phyloP scores from a whole-genome alignment of 2,113 vertebrate species.

The Perca fluviatilis region DNA sequence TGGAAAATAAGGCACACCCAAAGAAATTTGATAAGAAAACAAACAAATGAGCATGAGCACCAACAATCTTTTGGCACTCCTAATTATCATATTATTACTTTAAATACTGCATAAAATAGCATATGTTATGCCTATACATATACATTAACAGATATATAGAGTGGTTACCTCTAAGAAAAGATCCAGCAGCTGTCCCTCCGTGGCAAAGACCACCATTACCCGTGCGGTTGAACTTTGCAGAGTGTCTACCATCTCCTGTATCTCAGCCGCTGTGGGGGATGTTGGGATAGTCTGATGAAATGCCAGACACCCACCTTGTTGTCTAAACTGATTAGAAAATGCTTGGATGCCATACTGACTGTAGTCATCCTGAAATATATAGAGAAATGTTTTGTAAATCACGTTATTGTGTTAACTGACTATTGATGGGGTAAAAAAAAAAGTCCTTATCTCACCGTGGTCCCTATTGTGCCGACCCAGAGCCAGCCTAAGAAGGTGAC shows the following conservation, averaged over 20 bases:
- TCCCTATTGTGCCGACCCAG: slow-evolving; percentile 84
- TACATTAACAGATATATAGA: neutral
- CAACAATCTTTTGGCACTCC: neutral
- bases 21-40: neutral
- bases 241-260: slow-evolving; percentile 68
- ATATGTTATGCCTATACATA: neutral
- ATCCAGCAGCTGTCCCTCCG: slow-evolving; percentile 78
- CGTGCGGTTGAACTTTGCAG: slow-evolving; percentile 76
- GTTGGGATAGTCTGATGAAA: slow-evolving; percentile 78
- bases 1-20: slow-evolving; percentile 12
- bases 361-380: slow-evolving; percentile 79
- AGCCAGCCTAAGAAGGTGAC: slow-evolving; percentile 82
- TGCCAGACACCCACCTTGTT: slow-evolving; percentile 78
- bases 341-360: slow-evolving; percentile 84
- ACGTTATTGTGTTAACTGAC: neutral
- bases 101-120: neutral
- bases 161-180: slow-evolving; percentile 72
- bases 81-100: neutral
- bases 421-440: neutral
- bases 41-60: neutral
- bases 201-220: slow-evolving; percentile 82
- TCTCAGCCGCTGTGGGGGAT: slow-evolving; percentile 57
- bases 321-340: slow-evolving; percentile 75
- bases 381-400: neutral
- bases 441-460: slow-evolving; percentile 60